Percentiles rank a stretch among this genome's conserved stretches.
These are phyloP conservation scores for Charanyca ferruginea DNA, from an alignment of 2,888 invertebrate genomes.

Conservation along the genomic window DNA sequence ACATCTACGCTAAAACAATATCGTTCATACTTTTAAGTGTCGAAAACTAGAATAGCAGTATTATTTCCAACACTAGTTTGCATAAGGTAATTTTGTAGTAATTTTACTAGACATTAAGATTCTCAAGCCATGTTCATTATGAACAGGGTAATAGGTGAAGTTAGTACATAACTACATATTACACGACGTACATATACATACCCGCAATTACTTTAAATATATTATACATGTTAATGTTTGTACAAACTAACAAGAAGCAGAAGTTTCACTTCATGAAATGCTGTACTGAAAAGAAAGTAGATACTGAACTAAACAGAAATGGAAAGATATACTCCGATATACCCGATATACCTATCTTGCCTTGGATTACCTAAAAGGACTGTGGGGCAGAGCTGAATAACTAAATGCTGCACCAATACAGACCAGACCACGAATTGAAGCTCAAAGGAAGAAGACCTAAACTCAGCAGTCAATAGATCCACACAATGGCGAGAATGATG, in stretches of 20 bases:
- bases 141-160: not conserved
- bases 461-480: not conserved
- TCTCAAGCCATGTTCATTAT: not conserved
- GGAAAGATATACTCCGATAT: too few relatives aligned
- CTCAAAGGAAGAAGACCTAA: not conserved
- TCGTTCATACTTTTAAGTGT: not conserved
- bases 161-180: constrained; percentile 16
- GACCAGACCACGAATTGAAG: not conserved
- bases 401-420: too few relatives aligned
- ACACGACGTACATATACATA: constrained; percentile 20
- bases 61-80: not conserved
- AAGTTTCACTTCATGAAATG: constrained; percentile 10
- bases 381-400: too few relatives aligned
- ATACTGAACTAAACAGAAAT: not conserved
- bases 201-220: constrained; percentile 22
- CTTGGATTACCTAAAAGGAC: not conserved
- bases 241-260: not conserved
- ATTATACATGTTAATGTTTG: constrained; percentile 31
- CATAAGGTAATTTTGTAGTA: not conserved
- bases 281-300: not conserved
- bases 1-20: constrained; percentile 6
- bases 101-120: not conserved
- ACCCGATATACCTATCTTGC: too few relatives aligned
- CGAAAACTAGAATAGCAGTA: not conserved
- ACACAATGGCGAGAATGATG: not conserved